These are phyloP conservation scores for Hylia prasina DNA, from an alignment of 2,113 vertebrate genomes.

Conservation along the genomic window DNA sequence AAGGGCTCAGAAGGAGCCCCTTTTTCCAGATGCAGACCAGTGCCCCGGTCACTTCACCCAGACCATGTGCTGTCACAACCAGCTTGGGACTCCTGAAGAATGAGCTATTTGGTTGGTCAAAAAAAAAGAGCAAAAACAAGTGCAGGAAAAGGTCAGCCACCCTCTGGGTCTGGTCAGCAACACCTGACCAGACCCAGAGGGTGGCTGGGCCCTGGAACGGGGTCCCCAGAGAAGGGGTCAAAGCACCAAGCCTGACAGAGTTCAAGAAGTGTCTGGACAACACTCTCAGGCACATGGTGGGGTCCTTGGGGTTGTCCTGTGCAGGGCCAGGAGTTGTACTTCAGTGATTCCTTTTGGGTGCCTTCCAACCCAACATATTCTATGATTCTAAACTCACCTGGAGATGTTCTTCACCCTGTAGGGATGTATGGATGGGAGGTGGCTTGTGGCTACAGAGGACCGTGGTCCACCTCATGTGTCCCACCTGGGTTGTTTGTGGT, in stretches of 20 bases:
- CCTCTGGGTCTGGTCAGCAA: too few relatives aligned
- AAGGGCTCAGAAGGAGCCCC: background rate
- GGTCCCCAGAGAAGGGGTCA: background rate
- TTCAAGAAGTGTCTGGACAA: background rate
- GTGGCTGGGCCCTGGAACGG: background rate
- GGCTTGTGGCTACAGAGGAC: background rate
- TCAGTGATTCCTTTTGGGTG: background rate
- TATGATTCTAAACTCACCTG: background rate
- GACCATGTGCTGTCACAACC: rapidly evolving
- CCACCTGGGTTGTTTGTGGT: background rate
- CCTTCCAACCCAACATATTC: background rate
- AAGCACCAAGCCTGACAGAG: background rate
- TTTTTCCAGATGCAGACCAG: background rate
- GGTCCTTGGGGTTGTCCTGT: background rate
- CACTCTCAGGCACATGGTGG: background rate
- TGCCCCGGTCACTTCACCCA: background rate
- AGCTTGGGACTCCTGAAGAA: background rate
- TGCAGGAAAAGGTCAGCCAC: too few relatives aligned
- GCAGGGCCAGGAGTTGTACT: background rate
- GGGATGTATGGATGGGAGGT: background rate
- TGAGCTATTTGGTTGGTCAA: rapidly evolving
- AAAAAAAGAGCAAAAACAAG: background rate
- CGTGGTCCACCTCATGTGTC: background rate
- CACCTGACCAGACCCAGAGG: background rate
- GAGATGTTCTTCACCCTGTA: background rate